Evolutionary conservation across 2,113 vertebrate genomes (phyloP).

Genomic region (Melanerpes aurifrons): DNA sequence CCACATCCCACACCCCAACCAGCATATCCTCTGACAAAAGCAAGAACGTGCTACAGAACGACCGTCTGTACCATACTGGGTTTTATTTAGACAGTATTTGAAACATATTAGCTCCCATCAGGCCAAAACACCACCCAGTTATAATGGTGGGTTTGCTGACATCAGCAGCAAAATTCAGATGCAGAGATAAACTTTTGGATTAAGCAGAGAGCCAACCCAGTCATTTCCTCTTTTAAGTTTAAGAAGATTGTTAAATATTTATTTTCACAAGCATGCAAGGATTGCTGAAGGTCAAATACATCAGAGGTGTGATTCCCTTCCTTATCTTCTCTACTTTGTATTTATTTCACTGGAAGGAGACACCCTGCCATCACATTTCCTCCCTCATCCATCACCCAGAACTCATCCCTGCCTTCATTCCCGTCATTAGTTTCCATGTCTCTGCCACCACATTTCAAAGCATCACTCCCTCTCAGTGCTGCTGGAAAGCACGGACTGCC

Average conservation of each 20-base stretch:
- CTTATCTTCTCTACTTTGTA: slow-evolving; percentile 13
- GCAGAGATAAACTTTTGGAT: slow-evolving; percentile 2
- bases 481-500: neutral
- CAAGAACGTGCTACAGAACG: slow-evolving; percentile 27
- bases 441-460: neutral
- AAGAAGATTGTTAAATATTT: slow-evolving; percentile 63
- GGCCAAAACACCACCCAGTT: neutral
- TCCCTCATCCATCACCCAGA: slow-evolving; percentile 32
- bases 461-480: neutral
- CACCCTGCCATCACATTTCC: slow-evolving; percentile 25
- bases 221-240: slow-evolving; percentile 52
- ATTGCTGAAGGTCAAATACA: slow-evolving; percentile 59
- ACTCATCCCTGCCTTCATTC: neutral
- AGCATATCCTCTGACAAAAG: slow-evolving; percentile 46
- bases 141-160: slow-evolving; percentile 2
- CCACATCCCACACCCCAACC: slow-evolving; percentile 6
- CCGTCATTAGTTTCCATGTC: neutral
- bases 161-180: slow-evolving; percentile 24
- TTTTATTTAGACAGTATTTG: slow-evolving; percentile 22
- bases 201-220: slow-evolving; percentile 3
- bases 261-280: slow-evolving; percentile 40
- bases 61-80: neutral
- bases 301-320: slow-evolving; percentile 55
- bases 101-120: neutral
- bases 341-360: slow-evolving; percentile 8